phyloP scores from a whole-genome alignment of 2,113 vertebrate genomes.

The Salvelinus namaycush region DNA sequence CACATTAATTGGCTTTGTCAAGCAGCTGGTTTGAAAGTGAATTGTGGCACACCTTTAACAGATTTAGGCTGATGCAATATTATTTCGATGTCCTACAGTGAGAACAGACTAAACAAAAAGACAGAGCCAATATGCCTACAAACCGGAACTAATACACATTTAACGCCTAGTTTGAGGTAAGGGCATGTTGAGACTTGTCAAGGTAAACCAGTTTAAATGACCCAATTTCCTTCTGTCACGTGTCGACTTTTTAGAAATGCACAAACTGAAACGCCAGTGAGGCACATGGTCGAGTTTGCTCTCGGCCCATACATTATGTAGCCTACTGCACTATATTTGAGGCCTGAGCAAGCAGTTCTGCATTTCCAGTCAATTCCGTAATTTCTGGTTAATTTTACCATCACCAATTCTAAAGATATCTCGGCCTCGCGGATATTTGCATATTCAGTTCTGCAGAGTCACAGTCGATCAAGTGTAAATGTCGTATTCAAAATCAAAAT shows the following conservation, averaged over 20 bases:
- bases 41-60: no score
- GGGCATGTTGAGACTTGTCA: slow-evolving; percentile 2
- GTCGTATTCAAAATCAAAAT: not conserved
- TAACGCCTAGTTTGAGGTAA: no score
- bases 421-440: not conserved
- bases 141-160: no score
- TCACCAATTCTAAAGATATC: not conserved
- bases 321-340: not conserved
- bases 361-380: not conserved
- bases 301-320: not conserved
- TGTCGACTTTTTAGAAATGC: not conserved
- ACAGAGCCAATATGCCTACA: no score
- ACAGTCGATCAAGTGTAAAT: not conserved
- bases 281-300: not conserved
- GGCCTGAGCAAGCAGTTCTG: not conserved
- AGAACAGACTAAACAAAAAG: no score
- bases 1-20: no score
- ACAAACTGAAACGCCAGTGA: not conserved
- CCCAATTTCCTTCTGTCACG: not conserved
- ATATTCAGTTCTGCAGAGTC: not conserved
- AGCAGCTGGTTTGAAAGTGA: no score
- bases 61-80: no score
- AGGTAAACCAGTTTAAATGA: not conserved
- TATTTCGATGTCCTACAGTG: no score
- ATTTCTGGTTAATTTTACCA: not conserved